phyloP scores from a whole-genome alignment of 2,888 invertebrate genomes.

The Eupithecia subfuscata region DNA sequence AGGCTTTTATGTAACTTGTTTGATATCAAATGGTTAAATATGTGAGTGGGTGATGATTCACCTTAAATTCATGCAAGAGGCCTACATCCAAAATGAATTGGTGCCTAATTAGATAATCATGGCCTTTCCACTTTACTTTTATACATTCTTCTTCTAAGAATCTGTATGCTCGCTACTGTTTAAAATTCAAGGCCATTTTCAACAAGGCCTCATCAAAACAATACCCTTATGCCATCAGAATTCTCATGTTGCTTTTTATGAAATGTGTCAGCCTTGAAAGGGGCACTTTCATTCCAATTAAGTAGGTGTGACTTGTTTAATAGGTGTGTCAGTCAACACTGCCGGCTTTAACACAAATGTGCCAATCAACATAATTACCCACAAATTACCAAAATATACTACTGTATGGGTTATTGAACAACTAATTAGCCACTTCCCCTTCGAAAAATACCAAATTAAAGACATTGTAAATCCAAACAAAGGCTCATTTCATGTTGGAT shows the following conservation, averaged over 20 bases:
- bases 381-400: slow-evolving; percentile 24
- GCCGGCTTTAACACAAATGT: slow-evolving; percentile 48
- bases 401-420: slow-evolving; percentile 21
- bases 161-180: neutral
- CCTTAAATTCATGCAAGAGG: neutral
- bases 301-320: slow-evolving; percentile 45
- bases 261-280: slow-evolving; percentile 46
- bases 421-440: slow-evolving; percentile 24
- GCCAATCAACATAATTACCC: slow-evolving; percentile 50
- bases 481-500: neutral
- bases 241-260: slow-evolving; percentile 34
- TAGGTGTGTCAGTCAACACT: slow-evolving; percentile 44
- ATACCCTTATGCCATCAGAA: slow-evolving; percentile 19
- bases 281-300: slow-evolving; percentile 51
- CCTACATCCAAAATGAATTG: neutral
- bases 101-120: slow-evolving; percentile 8
- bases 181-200: slow-evolving; percentile 11
- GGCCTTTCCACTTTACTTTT: neutral
- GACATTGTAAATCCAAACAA: neutral
- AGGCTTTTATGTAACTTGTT: slow-evolving; percentile 21
- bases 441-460: neutral
- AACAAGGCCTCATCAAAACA: slow-evolving; percentile 15
- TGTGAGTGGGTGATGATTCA: slow-evolving; percentile 23
- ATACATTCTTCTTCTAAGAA: neutral
- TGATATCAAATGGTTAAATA: slow-evolving; percentile 1